These are phyloP conservation scores for Apeira syringaria DNA, from an alignment of 2,888 invertebrate species.

Conservation along the genomic window DNA sequence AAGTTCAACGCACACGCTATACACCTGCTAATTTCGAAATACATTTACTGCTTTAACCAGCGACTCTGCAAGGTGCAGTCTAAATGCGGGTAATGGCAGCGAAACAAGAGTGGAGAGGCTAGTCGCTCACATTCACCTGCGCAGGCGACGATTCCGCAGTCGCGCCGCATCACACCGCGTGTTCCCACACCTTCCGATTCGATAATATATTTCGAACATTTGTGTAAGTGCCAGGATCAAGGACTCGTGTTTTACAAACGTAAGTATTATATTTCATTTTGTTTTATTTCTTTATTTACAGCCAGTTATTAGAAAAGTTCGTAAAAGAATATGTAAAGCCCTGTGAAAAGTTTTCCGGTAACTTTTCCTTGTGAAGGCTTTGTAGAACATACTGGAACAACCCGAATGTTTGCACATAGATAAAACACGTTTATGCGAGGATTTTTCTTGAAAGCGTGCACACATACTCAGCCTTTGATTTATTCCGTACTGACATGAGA, in stretches of 20 bases:
- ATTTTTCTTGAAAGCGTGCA: not conserved
- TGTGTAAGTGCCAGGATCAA: conserved; percentile 62
- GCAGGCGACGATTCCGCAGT: conserved; percentile 67
- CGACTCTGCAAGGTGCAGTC: conserved; percentile 48
- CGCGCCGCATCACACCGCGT: conserved; percentile 48
- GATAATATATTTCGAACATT: conserved; percentile 38
- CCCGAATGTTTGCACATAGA: not conserved
- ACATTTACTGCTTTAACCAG: conserved; percentile 39
- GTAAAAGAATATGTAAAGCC: not conserved
- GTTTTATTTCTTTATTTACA: conserved; percentile 3
- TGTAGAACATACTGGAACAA: conserved; percentile 14
- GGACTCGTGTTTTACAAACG: conserved; percentile 36
- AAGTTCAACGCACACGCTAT: conserved; percentile 76
- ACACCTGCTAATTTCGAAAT: conserved; percentile 61
- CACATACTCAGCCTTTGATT: conserved; percentile 21
- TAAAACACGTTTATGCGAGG: conserved; percentile 3
- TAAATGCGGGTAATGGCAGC: conserved; percentile 53
- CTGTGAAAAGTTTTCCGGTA: conserved; percentile 13
- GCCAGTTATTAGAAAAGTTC: conserved; percentile 4
- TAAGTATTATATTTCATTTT: conserved; percentile 21
- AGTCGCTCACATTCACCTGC: conserved; percentile 74
- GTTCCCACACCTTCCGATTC: conserved; percentile 42
- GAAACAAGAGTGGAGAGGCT: conserved; percentile 71
- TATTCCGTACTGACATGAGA: conserved; percentile 23
- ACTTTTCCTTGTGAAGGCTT: conserved; percentile 5